A percentile compares a stretch with the other conserved stretches of the same genome.
Conservation (phyloP, 2,113 vertebrate genomes). For the Dermatemys mawii region DNA sequence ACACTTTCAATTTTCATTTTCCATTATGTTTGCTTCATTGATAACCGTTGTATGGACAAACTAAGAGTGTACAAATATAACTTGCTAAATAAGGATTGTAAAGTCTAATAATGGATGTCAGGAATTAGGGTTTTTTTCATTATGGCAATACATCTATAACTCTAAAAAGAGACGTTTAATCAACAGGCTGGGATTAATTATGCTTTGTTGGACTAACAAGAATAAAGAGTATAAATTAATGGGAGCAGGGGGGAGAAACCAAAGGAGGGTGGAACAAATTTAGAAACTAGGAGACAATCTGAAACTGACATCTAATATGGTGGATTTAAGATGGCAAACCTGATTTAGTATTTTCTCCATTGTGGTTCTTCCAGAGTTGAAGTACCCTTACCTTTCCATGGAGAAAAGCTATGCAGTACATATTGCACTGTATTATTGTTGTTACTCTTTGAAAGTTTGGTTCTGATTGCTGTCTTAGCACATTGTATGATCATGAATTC, state of each 20-base stretch:
- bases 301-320: background rate
- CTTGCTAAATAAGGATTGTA: background rate
- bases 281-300: background rate
- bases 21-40: background rate
- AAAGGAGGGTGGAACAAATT: background rate
- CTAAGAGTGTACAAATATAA: background rate
- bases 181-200: background rate
- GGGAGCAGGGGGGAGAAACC: background rate
- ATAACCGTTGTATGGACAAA: background rate
- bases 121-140: background rate
- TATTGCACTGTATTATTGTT: background rate
- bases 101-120: background rate
- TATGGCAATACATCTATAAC: fast-evolving
- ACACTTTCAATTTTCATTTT: no score
- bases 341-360: background rate
- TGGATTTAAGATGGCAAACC: background rate
- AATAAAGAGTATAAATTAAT: background rate
- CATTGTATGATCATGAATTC: constrained; percentile 5
- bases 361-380: background rate
- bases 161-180: background rate
- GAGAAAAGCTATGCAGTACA: background rate
- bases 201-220: background rate
- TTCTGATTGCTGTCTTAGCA: constrained; percentile 11
- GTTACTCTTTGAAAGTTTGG: background rate
- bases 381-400: background rate